Percentiles rank a stretch among this genome's conserved stretches.
Evolutionary conservation across 2,797 vertebrate genomes (phyloP).

Genomic region (Phalloptychus januarius): DNA sequence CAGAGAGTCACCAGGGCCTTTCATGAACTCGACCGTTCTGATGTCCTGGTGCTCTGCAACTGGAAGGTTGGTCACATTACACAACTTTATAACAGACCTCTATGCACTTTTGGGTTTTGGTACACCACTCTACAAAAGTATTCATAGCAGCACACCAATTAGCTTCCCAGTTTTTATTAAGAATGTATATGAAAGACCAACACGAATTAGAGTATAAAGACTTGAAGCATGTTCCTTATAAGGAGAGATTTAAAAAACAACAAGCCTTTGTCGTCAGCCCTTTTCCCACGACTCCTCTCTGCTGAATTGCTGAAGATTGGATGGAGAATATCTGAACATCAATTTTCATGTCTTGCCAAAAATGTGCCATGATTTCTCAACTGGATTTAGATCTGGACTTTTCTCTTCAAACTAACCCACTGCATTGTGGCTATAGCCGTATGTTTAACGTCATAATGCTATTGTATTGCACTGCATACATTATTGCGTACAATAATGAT

Average conservation of each 20-base stretch:
- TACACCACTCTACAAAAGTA: background rate
- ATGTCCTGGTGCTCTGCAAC: constrained; percentile 86
- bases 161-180: background rate
- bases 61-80: constrained; percentile 48
- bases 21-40: constrained; percentile 91
- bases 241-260: background rate
- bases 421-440: background rate
- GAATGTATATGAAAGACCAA: background rate
- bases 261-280: background rate
- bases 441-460: background rate
- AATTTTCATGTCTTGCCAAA: background rate
- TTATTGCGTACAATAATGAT: too few relatives aligned
- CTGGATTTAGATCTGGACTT: background rate
- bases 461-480: too few relatives aligned
- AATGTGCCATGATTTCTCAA: background rate
- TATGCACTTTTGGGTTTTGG: background rate
- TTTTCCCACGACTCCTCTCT: background rate
- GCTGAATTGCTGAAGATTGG: background rate
- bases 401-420: background rate
- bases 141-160: background rate
- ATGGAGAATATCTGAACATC: background rate
- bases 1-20: constrained; percentile 88
- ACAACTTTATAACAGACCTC: background rate
- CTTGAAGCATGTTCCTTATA: background rate
- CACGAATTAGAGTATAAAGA: background rate